Evolutionary conservation across 2,888 invertebrate genomes (phyloP).

Genomic region (Drosophila anomelani): DNA sequence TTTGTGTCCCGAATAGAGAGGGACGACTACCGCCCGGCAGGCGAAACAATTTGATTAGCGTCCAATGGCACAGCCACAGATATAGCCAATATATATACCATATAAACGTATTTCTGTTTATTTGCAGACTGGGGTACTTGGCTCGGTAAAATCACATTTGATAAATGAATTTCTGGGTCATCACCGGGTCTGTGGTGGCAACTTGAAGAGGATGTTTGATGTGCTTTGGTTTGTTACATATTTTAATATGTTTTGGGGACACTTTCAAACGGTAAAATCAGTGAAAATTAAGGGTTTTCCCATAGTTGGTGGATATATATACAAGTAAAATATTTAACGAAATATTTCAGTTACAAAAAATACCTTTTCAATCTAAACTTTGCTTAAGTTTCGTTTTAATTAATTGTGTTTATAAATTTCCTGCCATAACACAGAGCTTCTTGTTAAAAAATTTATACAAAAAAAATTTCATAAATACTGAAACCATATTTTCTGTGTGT

Average conservation of each 20-base stretch:
- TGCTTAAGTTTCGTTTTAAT: neutral
- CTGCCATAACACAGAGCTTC: neutral
- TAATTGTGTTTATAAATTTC: neutral
- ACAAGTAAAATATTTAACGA: neutral
- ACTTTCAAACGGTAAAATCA: neutral
- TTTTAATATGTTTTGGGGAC: neutral
- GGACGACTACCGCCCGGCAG: conserved; percentile 7
- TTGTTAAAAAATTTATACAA: neutral
- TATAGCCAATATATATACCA: conserved; percentile 18
- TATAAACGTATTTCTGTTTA: conserved; percentile 5
- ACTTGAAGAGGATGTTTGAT: neutral
- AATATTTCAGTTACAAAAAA: no score
- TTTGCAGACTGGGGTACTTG: conserved; percentile 11
- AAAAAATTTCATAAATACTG: neutral
- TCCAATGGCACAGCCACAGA: conserved; percentile 23
- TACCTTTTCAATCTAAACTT: neutral
- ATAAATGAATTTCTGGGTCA: conserved; percentile 14
- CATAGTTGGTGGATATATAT: neutral
- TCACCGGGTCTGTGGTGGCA: neutral
- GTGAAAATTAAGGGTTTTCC: neutral
- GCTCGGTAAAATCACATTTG: conserved; percentile 9
- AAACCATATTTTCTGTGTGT: neutral
- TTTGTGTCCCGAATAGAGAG: conserved; percentile 28
- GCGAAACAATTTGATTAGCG: conserved; percentile 47
- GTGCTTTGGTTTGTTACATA: neutral